These are phyloP conservation scores for Hydroisotoma schaefferi DNA, from an alignment of 2,888 invertebrate genomes.

Conservation along the genomic window DNA sequence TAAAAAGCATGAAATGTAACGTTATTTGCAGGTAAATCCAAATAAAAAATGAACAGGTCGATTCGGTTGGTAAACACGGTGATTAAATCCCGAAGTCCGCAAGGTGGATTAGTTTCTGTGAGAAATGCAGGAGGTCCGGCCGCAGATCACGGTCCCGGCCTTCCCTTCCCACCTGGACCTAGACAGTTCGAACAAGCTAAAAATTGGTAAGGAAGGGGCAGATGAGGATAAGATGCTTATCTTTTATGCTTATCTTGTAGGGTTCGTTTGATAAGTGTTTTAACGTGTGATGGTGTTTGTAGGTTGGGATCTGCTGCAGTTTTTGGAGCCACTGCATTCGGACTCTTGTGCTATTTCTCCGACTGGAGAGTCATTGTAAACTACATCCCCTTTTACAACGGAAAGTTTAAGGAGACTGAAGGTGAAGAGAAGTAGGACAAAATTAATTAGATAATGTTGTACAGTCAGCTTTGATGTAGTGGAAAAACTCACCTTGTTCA, in stretches of 20 bases:
- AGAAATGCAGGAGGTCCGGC: slow-evolving; percentile 23
- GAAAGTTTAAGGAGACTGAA: slow-evolving; percentile 62
- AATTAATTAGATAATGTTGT: too few species aligned
- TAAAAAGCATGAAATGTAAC: too few species aligned
- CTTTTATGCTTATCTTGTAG: not conserved
- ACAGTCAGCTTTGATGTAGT: too few species aligned
- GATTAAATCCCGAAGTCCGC: too few species aligned
- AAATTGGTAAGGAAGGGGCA: slow-evolving; percentile 41
- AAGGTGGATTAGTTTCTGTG: slow-evolving; percentile 10
- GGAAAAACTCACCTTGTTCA: too few species aligned
- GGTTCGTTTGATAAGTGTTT: not conserved
- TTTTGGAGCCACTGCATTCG: slow-evolving; percentile 65
- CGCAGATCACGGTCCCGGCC: not conserved
- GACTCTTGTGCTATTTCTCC: slow-evolving; percentile 65
- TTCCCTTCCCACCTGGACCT: slow-evolving; percentile 34
- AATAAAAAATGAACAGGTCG: too few species aligned
- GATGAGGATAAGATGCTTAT: not conserved
- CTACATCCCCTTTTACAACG: slow-evolving; percentile 71
- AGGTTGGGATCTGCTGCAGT: slow-evolving; percentile 61
- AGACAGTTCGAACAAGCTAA: slow-evolving; percentile 35
- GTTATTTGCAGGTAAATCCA: too few species aligned
- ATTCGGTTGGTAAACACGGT: too few species aligned
- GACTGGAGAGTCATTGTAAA: slow-evolving; percentile 73
- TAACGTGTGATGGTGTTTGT: slow-evolving; percentile 12
- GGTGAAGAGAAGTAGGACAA: slow-evolving; percentile 39